These are phyloP conservation scores for Scaptomyza caliginosa DNA, from an alignment of 2,888 invertebrate species.

Conservation along the genomic window DNA sequence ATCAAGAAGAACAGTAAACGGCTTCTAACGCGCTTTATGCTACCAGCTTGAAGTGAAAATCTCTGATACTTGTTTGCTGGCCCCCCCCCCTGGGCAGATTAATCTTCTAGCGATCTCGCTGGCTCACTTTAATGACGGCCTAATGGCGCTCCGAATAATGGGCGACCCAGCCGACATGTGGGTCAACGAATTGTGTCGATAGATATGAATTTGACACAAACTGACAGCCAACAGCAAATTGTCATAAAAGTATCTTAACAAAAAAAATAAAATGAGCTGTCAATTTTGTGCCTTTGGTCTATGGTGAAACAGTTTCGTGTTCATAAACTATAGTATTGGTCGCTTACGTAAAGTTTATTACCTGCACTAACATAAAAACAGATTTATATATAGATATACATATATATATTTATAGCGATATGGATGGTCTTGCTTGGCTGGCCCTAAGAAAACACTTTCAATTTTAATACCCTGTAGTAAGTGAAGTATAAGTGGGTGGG, in stretches of 20 bases:
- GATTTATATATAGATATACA: not conserved
- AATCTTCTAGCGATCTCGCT: conserved; percentile 44
- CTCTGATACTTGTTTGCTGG: conserved; percentile 35
- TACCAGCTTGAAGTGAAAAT: conserved; percentile 26
- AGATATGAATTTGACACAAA: conserved; percentile 32
- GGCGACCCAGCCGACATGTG: conserved; percentile 52
- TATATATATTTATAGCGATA: conserved; percentile 10
- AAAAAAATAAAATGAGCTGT: conserved; percentile 22
- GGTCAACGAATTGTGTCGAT: conserved; percentile 57
- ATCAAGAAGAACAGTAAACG: conserved; percentile 68
- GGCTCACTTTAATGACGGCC: conserved; percentile 59
- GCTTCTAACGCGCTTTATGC: conserved; percentile 48
- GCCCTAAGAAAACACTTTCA: conserved; percentile 58
- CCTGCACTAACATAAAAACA: conserved; percentile 32
- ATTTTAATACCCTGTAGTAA: conserved; percentile 38
- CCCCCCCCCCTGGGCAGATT: conserved; percentile 7
- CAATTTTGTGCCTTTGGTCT: conserved; percentile 18
- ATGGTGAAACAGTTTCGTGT: conserved; percentile 38
- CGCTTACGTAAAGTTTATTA: conserved; percentile 54
- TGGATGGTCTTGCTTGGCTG: conserved; percentile 39
- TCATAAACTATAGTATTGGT: conserved; percentile 9
- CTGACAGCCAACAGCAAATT: conserved; percentile 26
- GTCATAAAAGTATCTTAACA: conserved; percentile 31
- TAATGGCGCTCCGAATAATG: conserved; percentile 47
- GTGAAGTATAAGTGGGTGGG: not conserved